Base-by-base conservation (phyloP, 2,113 vertebrate genomes). In the Mirounga angustirostris region DNA sequence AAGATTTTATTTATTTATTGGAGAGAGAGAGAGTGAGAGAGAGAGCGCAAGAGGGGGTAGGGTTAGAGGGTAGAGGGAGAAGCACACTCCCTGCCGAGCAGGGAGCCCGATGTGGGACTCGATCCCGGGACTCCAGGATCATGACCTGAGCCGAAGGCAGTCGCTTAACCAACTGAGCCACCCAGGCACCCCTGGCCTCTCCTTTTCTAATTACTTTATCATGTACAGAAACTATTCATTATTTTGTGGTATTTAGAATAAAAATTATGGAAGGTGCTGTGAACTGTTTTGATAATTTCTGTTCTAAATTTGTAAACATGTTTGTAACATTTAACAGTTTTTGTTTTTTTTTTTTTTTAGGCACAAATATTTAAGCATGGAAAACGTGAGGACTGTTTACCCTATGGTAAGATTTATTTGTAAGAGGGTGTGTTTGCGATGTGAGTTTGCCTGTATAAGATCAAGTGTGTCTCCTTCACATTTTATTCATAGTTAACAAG, bases 321-420 rank as follows among this genome's bases (percentile, higher is more conserved):
- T 84, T 96, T 93, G 67, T 89, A 56, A 69, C 67, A 36, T 97
- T 78, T 97, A 30, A 87, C 56, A 65, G 19, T 0, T 86, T 88
- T 95, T 95, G 40, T 86, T 67, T n/a, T 36, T 84, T 94, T 96
- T 95, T 96, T 94, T 96, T 95, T 96, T 24, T 36, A 99, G 99
- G 99, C 99, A 12, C 99, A 99, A 93, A 99, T 99, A 97, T 99
- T 99, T 97, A 99, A 99, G 96, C 99, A 99, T 97, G 99, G 99
- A 74, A 99, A 99, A 97, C 99, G 99, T 92, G 99, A 99, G 94
- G 99, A 99, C 93, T 99, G 99, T 95, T 99, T 99, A 43, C 99
- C 99, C 1, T 99, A 99, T 11, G 99, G 99, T 99, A 98, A 98
- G 99, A 98, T 65, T 90, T 7, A 19, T 73, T 71, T 28, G 69